A percentile compares a stretch with the other conserved stretches of the same genome.
phyloP scores from a whole-genome alignment of 2,888 invertebrate species.

The Euproctis similis region DNA sequence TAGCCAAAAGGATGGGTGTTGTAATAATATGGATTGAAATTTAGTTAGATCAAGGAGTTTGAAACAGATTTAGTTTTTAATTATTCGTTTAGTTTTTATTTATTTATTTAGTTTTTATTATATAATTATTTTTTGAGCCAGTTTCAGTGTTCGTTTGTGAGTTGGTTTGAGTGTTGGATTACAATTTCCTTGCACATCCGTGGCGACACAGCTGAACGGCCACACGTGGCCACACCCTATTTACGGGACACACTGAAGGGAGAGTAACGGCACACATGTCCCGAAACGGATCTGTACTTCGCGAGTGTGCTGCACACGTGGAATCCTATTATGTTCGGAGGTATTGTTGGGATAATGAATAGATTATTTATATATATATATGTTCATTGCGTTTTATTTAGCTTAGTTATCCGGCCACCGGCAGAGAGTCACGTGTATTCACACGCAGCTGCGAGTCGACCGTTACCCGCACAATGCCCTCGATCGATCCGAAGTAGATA shows the following conservation, averaged over 20 bases:
- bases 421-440: constrained; percentile 66
- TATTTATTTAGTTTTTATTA: not conserved
- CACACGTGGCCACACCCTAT: constrained; percentile 76
- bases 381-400: constrained; percentile 63
- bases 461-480: constrained; percentile 75
- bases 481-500: constrained; percentile 69
- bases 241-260: constrained; percentile 71
- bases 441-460: constrained; percentile 74
- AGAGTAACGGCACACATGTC: constrained; percentile 73
- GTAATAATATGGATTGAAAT: no score
- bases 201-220: constrained; percentile 67
- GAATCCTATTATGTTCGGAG: constrained; percentile 73
- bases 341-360: constrained; percentile 70
- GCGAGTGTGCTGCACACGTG: constrained; percentile 69
- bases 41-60: no score
- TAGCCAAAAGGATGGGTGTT: constrained; percentile 49
- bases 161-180: constrained; percentile 66
- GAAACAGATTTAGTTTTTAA: constrained; percentile 33
- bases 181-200: constrained; percentile 70
- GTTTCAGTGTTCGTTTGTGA: constrained; percentile 43
- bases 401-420: constrained; percentile 74
- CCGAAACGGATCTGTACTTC: constrained; percentile 72
- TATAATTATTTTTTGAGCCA: no score
- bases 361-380: no score
- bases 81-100: not conserved